Evolutionary conservation across 37 sponge, comb jelly and placozoan genomes (phyloP), one percentile per base, ranked within the genome.

Genomic region (Theonella swinhoei): DNA sequence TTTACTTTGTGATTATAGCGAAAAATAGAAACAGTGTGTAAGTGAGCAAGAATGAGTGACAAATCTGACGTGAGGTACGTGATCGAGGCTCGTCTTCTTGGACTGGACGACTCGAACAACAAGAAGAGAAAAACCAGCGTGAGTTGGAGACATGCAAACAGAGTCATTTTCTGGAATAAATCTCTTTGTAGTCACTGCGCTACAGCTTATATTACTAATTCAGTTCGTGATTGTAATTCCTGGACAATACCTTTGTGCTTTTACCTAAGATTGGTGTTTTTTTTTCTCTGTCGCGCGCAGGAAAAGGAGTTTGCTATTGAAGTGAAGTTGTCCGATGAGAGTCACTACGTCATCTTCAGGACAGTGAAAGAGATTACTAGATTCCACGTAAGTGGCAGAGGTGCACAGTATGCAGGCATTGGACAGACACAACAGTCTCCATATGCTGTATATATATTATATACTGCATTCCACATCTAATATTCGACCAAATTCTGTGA

Each of bases 301-400:
- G 77, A 59, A 42, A 61, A 39, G 0, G 89, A 88, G 47, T 88
- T 76, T 77, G 89, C 89, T 11, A 88, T 88, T 72, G 84, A 82
- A 19, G 84, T 88, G 28, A 62, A 24, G 7, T 63, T 88, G 14
- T 88, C 89, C 1, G 89, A 88, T 37, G 89, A 88, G 62, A 88
- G 89, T 72, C 71, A 77, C 36, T 88, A 88, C 83, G 82, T 83
- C 4, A 63, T 77, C 3, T 88, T 61, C 43, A 47, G 89, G 69
- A 59, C 89, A 60, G 62, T 88, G 47, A 82, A 88, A 30, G 89
- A 82, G 28, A 83, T 88, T 9, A 78, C 78, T 11, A 61, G 23
- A 22, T 42, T 88, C 32, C 83, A 88, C 11, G 89, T 82, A 78
- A 77, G 87, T 9, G n/a, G 1, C 54, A 8, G 30, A 29, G 30